A percentile compares a stretch with the other conserved stretches of the same genome.
These are phyloP conservation scores for Rhinichthys klamathensis DNA, from an alignment of 2,113 vertebrate species.

Conservation along the genomic window DNA sequence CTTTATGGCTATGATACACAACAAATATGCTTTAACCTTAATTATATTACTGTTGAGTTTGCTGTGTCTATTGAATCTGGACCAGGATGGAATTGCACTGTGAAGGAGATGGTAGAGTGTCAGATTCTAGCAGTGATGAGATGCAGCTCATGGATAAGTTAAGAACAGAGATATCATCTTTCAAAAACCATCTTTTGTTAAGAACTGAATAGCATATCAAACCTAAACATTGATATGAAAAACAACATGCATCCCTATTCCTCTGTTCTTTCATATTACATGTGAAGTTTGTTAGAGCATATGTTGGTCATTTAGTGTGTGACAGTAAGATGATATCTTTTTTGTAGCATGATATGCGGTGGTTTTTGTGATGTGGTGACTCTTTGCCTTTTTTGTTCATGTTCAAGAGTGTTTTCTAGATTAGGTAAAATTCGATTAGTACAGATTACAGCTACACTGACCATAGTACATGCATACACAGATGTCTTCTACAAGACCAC, in stretches of 20 bases:
- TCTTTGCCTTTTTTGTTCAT: constrained; percentile 15
- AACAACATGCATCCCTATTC: background rate
- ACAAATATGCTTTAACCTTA: background rate
- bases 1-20: background rate
- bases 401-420: constrained; percentile 5
- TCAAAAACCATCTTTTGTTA: background rate
- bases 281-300: constrained; percentile 15
- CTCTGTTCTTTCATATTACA: constrained; percentile 12
- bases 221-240: constrained; percentile 10
- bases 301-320: constrained; percentile 23
- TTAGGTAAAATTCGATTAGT: constrained; percentile 7
- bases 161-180: background rate
- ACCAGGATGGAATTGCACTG: background rate
- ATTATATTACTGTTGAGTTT: background rate
- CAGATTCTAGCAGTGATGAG: background rate
- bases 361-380: constrained; percentile 24
- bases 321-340: background rate
- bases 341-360: background rate
- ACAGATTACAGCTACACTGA: background rate
- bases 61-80: background rate
- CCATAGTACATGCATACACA: background rate
- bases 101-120: background rate
- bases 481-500: constrained; percentile 10
- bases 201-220: constrained; percentile 2
- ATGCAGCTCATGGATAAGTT: background rate